These are phyloP conservation scores for Drosophila grimshawi DNA, from an alignment of 1,140 invertebrate genomes.

Conservation along the genomic window DNA sequence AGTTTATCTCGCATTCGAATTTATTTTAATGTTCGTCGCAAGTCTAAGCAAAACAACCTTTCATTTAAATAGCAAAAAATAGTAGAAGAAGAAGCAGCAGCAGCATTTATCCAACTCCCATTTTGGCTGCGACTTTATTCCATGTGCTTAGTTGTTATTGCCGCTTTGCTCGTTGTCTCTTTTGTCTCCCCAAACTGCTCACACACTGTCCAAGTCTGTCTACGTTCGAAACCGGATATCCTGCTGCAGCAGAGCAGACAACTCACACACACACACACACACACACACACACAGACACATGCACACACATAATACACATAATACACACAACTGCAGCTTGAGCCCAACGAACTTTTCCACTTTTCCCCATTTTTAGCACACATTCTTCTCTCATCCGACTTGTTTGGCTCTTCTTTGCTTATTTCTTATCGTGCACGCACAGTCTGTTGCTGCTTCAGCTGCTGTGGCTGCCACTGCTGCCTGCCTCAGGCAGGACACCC, in stretches of 20 bases:
- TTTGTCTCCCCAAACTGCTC: neutral
- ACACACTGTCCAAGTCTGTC: constrained; percentile 44
- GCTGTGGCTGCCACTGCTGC: constrained; percentile 10
- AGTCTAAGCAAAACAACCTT: constrained; percentile 16
- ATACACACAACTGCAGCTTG: constrained; percentile 42
- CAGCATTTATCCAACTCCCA: neutral
- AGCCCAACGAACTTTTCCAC: constrained; percentile 27
- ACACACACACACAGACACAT: constrained; percentile 2
- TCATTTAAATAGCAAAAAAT: constrained; percentile 24
- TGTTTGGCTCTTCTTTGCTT: constrained; percentile 17
- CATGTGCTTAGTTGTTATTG: constrained; percentile 14
- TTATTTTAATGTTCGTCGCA: constrained; percentile 1
- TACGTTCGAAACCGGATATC: constrained; percentile 75
- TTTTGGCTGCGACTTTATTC: neutral
- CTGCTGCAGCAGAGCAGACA: constrained; percentile 72
- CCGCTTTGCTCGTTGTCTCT: neutral
- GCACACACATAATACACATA: neutral
- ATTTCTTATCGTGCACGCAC: constrained; percentile 68
- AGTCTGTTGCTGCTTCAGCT: constrained; percentile 41
- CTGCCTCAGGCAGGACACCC: constrained; percentile 12
- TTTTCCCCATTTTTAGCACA: neutral
- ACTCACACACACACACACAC: constrained; percentile 12
- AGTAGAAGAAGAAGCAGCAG: neutral
- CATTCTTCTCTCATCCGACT: constrained; percentile 11
- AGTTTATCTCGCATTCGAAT: neutral